Evolutionary conservation across 2,797 vertebrate genomes (phyloP).

Genomic region (Pangasius djambal): DNA sequence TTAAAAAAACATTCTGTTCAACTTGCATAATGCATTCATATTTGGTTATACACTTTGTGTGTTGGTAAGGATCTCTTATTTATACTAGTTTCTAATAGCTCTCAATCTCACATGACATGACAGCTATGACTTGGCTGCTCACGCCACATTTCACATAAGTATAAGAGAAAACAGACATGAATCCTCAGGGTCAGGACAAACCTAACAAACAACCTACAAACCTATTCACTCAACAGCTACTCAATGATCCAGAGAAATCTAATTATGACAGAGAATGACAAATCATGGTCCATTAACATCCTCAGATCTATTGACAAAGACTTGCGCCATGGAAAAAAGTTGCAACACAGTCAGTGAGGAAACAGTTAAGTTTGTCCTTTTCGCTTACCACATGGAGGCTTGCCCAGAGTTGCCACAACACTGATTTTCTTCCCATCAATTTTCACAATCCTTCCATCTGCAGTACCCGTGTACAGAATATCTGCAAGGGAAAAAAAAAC

Average conservation of each 20-base stretch:
- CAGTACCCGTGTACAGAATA: slow-evolving; percentile 89
- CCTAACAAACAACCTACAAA: background rate
- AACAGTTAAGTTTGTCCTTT: background rate
- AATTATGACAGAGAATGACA: background rate
- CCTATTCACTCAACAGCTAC: background rate
- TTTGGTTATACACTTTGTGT: background rate
- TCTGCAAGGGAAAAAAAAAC: slow-evolving; percentile 72
- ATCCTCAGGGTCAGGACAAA: background rate
- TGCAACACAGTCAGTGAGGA: slow-evolving; percentile 28
- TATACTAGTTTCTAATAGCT: background rate
- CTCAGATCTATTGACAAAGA: background rate
- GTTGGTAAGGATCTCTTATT: background rate
- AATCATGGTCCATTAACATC: background rate
- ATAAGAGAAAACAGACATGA: background rate
- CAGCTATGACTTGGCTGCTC: background rate
- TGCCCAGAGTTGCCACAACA: slow-evolving; percentile 84
- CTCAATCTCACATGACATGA: background rate
- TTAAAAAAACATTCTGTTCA: background rate
- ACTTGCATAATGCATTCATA: background rate
- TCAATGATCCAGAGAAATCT: slow-evolving; percentile 3
- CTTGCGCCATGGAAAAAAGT: background rate
- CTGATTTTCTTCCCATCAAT: slow-evolving; percentile 83
- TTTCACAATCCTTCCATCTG: slow-evolving; percentile 90
- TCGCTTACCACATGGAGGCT: slow-evolving; percentile 86
- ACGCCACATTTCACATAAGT: background rate